phyloP scores from a whole-genome alignment of 1,140 invertebrate genomes.

The Drosophila varians region DNA sequence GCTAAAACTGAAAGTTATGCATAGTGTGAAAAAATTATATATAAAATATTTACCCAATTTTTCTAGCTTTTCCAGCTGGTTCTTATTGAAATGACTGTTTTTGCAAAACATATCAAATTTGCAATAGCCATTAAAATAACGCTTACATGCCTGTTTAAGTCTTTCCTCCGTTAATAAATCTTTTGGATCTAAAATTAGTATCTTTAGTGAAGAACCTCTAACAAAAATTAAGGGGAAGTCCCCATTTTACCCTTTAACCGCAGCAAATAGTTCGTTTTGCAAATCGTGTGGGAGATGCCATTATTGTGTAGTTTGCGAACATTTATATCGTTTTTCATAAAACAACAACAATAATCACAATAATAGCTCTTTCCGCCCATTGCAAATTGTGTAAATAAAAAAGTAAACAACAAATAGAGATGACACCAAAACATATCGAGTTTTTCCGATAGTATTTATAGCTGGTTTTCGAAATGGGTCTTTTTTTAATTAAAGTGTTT shows the following conservation, averaged over 20 bases:
- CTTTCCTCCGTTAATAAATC: slow-evolving; percentile 52
- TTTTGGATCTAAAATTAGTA: slow-evolving; percentile 45
- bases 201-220: neutral
- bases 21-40: neutral
- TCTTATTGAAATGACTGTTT: slow-evolving; percentile 55
- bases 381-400: neutral
- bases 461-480: no score
- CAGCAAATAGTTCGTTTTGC: slow-evolving; percentile 59
- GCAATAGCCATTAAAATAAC: slow-evolving; percentile 58
- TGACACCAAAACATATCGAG: neutral
- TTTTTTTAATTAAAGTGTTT: no score
- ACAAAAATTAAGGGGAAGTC: neutral
- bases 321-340: slow-evolving; percentile 75
- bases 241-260: slow-evolving; percentile 60
- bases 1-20: neutral
- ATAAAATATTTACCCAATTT: slow-evolving; percentile 42
- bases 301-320: slow-evolving; percentile 72
- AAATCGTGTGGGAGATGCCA: slow-evolving; percentile 61
- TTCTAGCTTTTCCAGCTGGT: slow-evolving; percentile 55
- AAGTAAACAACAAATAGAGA: slow-evolving; percentile 24
- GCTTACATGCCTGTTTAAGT: slow-evolving; percentile 55
- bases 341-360: slow-evolving; percentile 77
- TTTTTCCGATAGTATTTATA: no score
- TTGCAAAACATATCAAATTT: slow-evolving; percentile 70
- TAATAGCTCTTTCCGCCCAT: slow-evolving; percentile 80